phyloP scores from a whole-genome alignment of 1,140 invertebrate genomes.

The Diploscapter pachys region DNA sequence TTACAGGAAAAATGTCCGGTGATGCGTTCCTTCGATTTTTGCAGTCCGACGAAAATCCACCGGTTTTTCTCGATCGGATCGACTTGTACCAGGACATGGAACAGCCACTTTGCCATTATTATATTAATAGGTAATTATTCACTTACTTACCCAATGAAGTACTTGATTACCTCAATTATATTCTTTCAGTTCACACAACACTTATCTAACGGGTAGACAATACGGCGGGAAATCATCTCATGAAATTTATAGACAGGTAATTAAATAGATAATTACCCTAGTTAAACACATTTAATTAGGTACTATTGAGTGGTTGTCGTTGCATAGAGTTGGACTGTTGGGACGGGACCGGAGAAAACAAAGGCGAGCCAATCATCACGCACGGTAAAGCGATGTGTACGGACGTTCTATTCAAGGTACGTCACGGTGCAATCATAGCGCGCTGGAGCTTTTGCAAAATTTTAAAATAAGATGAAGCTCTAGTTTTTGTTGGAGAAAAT shows the following conservation, averaged over 20 bases:
- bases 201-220: slow-evolving; percentile 91
- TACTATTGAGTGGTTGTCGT: slow-evolving; percentile 87
- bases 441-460: no score
- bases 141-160: neutral
- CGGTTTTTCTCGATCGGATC: slow-evolving; percentile 90
- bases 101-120: slow-evolving; percentile 92
- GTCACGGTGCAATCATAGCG: neutral
- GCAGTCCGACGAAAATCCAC: slow-evolving; percentile 98
- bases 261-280: neutral
- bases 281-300: slow-evolving; percentile 53
- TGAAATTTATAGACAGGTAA: slow-evolving; percentile 89
- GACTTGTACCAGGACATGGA: slow-evolving; percentile 98
- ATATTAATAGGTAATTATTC: slow-evolving; percentile 78
- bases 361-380: slow-evolving; percentile 94
- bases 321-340: slow-evolving; percentile 98
- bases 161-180: slow-evolving; percentile 6
- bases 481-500: no score
- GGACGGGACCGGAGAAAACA: slow-evolving; percentile 91
- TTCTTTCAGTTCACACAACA: slow-evolving; percentile 79
- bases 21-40: slow-evolving; percentile 93
- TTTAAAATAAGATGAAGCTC: no score
- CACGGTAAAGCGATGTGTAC: slow-evolving; percentile 99
- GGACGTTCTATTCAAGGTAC: slow-evolving; percentile 88
- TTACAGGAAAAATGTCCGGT: slow-evolving; percentile 70
- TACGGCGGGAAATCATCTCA: slow-evolving; percentile 95